Conservation (phyloP, 2,797 vertebrate species). For the Setipinna tenuifilis region DNA sequence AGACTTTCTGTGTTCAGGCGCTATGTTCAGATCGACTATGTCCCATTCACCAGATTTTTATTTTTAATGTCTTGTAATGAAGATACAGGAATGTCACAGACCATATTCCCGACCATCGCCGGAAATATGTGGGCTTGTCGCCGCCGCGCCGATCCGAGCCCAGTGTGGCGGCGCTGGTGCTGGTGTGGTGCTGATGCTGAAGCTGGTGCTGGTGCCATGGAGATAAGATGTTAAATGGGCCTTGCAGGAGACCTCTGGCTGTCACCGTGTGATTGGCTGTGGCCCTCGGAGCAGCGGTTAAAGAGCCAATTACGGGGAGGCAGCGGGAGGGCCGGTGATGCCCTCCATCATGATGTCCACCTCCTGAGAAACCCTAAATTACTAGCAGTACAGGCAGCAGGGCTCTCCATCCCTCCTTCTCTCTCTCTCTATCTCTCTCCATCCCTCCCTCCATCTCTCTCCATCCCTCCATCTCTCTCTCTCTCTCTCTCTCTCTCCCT, state of each 20-base stretch:
- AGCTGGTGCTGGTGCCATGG: neutral
- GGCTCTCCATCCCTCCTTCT: neutral
- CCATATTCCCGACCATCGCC: neutral
- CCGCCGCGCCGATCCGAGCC: no score
- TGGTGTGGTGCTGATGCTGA: neutral
- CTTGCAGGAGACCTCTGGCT: conserved; percentile 7
- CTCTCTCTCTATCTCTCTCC: neutral
- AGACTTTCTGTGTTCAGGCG: neutral
- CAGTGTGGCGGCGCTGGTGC: no score
- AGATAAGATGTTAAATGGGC: conserved; percentile 1
- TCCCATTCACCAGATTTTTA: no score
- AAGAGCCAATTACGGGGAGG: conserved; percentile 8
- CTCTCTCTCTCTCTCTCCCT: no score
- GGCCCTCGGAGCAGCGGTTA: conserved; percentile 1
- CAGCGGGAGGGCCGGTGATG: neutral
- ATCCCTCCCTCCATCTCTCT: neutral
- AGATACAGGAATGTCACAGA: neutral
- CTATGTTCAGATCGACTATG: neutral
- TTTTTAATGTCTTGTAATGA: no score
- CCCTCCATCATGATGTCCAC: neutral
- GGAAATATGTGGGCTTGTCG: neutral
- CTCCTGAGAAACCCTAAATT: conserved; percentile 9
- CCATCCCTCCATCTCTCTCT: neutral
- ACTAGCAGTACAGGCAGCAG: conserved; percentile 16
- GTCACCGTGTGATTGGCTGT: conserved; percentile 6